phyloP scores from a whole-genome alignment of 2,888 invertebrate species.

The Sminthurides aquaticus region DNA sequence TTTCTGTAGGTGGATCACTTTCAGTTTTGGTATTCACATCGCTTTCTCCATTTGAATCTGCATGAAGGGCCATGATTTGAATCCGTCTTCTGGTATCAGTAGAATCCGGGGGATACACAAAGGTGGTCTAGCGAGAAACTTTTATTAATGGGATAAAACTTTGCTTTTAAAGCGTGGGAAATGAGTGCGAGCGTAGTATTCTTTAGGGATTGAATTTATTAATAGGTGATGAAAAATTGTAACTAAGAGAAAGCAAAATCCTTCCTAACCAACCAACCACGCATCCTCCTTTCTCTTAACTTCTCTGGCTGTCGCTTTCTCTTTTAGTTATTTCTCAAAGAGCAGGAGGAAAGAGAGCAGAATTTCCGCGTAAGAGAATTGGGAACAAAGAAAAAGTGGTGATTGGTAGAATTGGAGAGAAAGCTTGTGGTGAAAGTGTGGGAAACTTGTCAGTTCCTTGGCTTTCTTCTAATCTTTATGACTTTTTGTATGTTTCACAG shows the following conservation, averaged over 20 bases:
- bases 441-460: neutral
- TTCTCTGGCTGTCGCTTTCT: no score
- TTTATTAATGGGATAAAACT: neutral
- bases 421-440: neutral
- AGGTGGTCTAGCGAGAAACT: no score
- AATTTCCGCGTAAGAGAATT: no score
- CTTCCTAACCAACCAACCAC: neutral
- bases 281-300: no score
- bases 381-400: neutral
- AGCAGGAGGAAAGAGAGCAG: no score
- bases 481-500: neutral
- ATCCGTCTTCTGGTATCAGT: no score
- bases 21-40: no score
- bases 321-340: no score
- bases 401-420: neutral
- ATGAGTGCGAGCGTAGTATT: neutral
- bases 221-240: neutral
- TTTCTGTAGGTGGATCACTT: no score
- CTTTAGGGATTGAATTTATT: neutral
- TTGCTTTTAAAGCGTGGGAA: neutral
- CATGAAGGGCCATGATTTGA: no score
- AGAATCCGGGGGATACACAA: no score
- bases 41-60: no score
- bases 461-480: neutral
- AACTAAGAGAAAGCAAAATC: neutral